A percentile compares a stretch with the other conserved stretches of the same genome.
Conservation (phyloP, 2,888 invertebrate genomes). For the Gisinianus flammeolus region DNA sequence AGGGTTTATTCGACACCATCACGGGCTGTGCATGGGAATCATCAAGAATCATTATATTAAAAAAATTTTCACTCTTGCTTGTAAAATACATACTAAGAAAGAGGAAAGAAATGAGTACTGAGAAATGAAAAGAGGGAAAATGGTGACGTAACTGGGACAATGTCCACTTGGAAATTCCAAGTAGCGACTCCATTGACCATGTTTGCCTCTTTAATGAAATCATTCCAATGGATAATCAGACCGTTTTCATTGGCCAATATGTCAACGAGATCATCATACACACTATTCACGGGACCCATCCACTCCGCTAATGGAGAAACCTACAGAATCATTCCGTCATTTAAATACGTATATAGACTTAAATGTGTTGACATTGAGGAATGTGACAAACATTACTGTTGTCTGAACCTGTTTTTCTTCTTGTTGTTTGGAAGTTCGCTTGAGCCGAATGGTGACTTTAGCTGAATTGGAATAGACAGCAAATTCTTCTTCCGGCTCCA, state of each 20-base stretch:
- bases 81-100: background rate
- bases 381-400: background rate
- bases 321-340: too few species aligned
- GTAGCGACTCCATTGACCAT: background rate
- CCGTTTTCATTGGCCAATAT: slow-evolving; percentile 2
- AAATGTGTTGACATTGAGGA: background rate
- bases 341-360: too few species aligned
- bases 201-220: background rate
- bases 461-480: background rate
- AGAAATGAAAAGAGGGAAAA: too few species aligned
- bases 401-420: background rate
- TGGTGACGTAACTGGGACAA: background rate
- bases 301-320: too few species aligned
- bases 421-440: too few species aligned
- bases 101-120: too few species aligned
- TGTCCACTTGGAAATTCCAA: slow-evolving; percentile 11
- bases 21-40: too few species aligned
- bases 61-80: too few species aligned
- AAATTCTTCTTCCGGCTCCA: background rate
- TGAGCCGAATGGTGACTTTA: too few species aligned
- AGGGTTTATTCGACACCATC: background rate
- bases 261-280: background rate
- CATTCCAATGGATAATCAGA: background rate
- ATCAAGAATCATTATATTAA: too few species aligned
- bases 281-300: slow-evolving; percentile 25